phyloP scores from a whole-genome alignment of 2,888 invertebrate species.

The Dexiosoma caninum region DNA sequence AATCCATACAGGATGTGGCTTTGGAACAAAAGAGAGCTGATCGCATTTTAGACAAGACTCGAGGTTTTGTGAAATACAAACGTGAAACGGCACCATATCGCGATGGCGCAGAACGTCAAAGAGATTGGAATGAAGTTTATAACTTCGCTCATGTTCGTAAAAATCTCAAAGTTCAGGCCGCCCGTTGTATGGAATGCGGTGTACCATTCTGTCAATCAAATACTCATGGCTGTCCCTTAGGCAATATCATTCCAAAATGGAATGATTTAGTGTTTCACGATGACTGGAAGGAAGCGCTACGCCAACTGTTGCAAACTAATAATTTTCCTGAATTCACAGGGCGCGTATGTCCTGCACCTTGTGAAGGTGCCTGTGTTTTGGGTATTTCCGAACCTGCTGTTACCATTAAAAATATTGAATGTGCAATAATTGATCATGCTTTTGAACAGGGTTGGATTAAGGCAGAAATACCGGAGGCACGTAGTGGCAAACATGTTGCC shows the following conservation, averaged over 20 bases:
- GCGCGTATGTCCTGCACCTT: conserved; percentile 96
- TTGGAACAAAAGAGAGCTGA: conserved; percentile 89
- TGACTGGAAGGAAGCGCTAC: conserved; percentile 95
- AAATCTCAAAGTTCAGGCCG: conserved; percentile 93
- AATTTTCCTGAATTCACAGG: conserved; percentile 99
- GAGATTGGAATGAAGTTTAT: conserved; percentile 99
- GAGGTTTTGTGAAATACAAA: conserved; percentile 97
- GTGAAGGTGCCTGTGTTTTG: conserved; percentile 98
- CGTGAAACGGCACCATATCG: conserved; percentile 93
- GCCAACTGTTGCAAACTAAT: conserved; percentile 96
- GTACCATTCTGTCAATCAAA: conserved; percentile 98
- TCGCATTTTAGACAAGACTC: conserved; percentile 88
- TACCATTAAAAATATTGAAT: conserved; percentile 99
- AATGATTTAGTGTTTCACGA: conserved; percentile 96
- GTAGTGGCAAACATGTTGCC: conserved; percentile 90
- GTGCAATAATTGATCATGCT: conserved; percentile 98
- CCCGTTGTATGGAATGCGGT: conserved; percentile 99
- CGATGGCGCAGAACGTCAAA: conserved; percentile 87
- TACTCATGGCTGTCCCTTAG: conserved; percentile 96
- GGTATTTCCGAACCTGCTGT: conserved; percentile 97
- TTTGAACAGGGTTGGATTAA: conserved; percentile 97
- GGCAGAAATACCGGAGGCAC: conserved; percentile 85
- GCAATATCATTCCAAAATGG: conserved; percentile 99
- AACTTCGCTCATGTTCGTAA: conserved; percentile 90
- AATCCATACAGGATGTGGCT: conserved; percentile 87